Evolutionary conservation across 2,797 vertebrate species (phyloP), one percentile per base, ranked within the genome.

Genomic region (Avahi laniger): DNA sequence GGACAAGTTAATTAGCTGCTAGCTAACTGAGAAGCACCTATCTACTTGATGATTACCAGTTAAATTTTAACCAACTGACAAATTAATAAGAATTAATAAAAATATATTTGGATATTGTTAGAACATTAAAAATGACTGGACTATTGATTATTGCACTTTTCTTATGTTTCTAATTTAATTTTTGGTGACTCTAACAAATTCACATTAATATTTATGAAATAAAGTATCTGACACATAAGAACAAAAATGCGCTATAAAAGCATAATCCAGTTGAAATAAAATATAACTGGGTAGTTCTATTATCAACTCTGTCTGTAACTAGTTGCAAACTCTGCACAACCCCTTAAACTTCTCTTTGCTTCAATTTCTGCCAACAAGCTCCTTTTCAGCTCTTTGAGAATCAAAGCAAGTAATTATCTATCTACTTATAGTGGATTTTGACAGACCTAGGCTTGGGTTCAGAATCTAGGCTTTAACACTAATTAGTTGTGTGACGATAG

Each of bases 241-340:
- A 78, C 24, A 72, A 57, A 72, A 65, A 59, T 46, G 9, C 18
- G 43, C 41, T 52, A 7, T 69, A 63, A 93, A 83, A 59, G 84
- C 50, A 91, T 69, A 94, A 84, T 54, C n/a, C 9, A 87, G n/a
- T n/a, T 79, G 13, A 91, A 96, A 91, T 91, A 41, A 90, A 90
- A 72, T 26, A 72, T 26, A 84, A 81, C 8, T 50, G 14, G 1
- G 8, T 61, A 78, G 4, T 95, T 91, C 17, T 82, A 38, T 65
- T 61, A n/a, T 88, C 57, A 94, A 5, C 41, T 87, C 26, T 93
- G 35, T 41, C 38, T 72, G 33, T 54, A 82, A 76, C 41, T 89
- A 83, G 15, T 20, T 85, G 11, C 35, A 63, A n/a, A 79, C 4
- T 3, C 57, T 61, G 54, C 1, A 20, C 4, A 89, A 70, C 17